phyloP scores from a whole-genome alignment of 1,140 invertebrate species.

The Protaetia brevitarsis region DNA sequence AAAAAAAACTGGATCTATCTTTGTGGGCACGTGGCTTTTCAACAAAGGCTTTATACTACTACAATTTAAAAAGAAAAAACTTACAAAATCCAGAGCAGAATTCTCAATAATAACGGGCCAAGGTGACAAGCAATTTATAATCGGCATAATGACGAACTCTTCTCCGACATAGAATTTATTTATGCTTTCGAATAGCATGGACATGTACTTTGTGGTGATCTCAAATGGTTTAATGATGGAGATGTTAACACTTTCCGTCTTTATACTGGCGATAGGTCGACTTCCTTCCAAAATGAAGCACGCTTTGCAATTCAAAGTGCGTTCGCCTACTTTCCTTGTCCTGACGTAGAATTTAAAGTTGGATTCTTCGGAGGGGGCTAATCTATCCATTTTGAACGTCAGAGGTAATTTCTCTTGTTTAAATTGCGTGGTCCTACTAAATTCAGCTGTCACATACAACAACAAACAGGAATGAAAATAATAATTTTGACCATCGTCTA shows the following conservation, averaged over 20 bases:
- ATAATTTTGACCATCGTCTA: too few relatives aligned
- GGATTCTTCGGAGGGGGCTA: not conserved
- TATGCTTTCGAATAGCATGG: conserved; percentile 62
- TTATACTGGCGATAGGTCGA: conserved; percentile 51
- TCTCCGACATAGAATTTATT: conserved; percentile 65
- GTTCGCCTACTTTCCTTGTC: conserved; percentile 57
- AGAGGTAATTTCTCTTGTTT: conserved; percentile 51
- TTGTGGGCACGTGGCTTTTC: not conserved
- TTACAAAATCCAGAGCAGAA: conserved; percentile 62
- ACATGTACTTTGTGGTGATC: conserved; percentile 63
- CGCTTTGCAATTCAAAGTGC: conserved; percentile 39
- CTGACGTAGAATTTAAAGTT: conserved; percentile 54
- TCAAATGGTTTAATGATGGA: conserved; percentile 69
- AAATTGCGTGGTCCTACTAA: conserved; percentile 51
- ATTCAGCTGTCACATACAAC: conserved; percentile 55
- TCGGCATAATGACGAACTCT: conserved; percentile 66
- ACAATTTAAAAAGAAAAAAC: conserved; percentile 27
- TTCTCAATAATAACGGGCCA: conserved; percentile 66
- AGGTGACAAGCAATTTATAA: conserved; percentile 64
- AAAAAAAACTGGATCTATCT: not conserved
- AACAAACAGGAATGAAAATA: too few relatives aligned
- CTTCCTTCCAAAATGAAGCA: conserved; percentile 47
- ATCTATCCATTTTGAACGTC: conserved; percentile 36
- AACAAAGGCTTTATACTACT: conserved; percentile 1
- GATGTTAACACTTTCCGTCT: conserved; percentile 60